phyloP scores from a whole-genome alignment of 2,797 vertebrate species.

The Pseudochromis fuscus region DNA sequence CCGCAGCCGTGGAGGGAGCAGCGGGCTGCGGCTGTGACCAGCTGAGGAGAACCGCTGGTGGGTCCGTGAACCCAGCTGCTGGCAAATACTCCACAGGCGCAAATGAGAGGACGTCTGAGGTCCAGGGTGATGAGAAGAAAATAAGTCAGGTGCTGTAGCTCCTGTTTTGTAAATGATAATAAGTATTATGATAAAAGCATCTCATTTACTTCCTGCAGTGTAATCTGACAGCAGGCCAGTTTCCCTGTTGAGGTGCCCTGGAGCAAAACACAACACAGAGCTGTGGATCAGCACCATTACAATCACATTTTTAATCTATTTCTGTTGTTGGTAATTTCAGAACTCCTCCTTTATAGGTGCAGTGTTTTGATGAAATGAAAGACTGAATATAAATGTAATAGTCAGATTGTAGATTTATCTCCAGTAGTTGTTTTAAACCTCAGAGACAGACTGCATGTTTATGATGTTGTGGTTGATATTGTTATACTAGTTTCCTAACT shows the following conservation, averaged over 20 bases:
- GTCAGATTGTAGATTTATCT: not conserved
- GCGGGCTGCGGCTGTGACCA: slow-evolving; percentile 80
- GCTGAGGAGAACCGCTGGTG: slow-evolving; percentile 66
- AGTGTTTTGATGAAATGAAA: too few relatives aligned
- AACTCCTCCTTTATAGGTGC: not conserved
- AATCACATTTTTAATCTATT: too few relatives aligned
- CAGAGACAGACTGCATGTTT: not conserved
- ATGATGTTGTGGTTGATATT: not conserved
- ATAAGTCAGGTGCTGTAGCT: slow-evolving; percentile 60
- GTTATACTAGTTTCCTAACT: not conserved
- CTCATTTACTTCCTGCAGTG: not conserved
- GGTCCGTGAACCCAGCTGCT: slow-evolving; percentile 35
- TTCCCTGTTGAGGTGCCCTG: not conserved
- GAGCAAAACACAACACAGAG: too few relatives aligned
- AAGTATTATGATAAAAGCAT: too few relatives aligned
- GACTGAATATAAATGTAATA: not conserved
- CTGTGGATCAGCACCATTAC: not conserved
- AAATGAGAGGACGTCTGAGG: slow-evolving; percentile 40
- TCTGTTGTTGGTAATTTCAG: not conserved
- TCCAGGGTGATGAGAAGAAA: not conserved
- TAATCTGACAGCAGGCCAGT: not conserved
- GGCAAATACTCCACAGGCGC: slow-evolving; percentile 76
- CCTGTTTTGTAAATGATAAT: not conserved
- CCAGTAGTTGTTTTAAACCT: not conserved
- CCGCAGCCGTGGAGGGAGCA: slow-evolving; percentile 22